Base-by-base conservation (phyloP, 2,113 vertebrate species). In the Ceyx melanurus region DNA sequence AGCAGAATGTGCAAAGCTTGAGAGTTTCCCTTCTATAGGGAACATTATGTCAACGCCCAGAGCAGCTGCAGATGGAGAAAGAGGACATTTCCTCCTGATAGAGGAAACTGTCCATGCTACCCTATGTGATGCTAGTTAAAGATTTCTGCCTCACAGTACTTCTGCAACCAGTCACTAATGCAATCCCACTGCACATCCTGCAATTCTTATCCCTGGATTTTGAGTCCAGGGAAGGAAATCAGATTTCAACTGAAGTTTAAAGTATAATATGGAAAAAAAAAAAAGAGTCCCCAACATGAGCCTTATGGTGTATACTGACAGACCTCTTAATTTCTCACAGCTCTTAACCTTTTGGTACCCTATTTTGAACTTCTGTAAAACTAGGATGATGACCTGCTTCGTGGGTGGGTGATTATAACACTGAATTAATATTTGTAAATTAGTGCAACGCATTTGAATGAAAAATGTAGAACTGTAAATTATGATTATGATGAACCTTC, bases 401-500 rank as follows among this genome's bases (percentile, higher is more conserved):
- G 94, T 93, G 90, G 84, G 87, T 90, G 90, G 89, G 83, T 93
- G 86, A 83, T 76, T 94, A 93, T 95, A 86, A 93, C 93, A 86
- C 90, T 94, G 90, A 95, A 94, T 95, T 95, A 93, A 95, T 96
- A 86, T 94, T 94, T 95, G 90, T 94, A 94, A 97, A 95, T 76
- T 86, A 57, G 86, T 94, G 92, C 6, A 28, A 94, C 82, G 93
- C 73, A 92, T 92, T 92, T 92, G 90, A 96, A 96, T 96, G 90
- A 91, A 96, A 95, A 90, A 95, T 94, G 85, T 79, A 90, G 90
- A 93, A 96, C 86, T 94, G 93, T 72, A 94, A 95, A 95, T 78
- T 51, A 84, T 73, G 90, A 92, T 82, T 92, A 89, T 45, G 87
- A 77, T 91, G 90, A 95, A 86, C 90, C 60, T 92, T 66, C 82